Conservation (phyloP, 2,888 invertebrate genomes). For the Lottia scabra region DNA sequence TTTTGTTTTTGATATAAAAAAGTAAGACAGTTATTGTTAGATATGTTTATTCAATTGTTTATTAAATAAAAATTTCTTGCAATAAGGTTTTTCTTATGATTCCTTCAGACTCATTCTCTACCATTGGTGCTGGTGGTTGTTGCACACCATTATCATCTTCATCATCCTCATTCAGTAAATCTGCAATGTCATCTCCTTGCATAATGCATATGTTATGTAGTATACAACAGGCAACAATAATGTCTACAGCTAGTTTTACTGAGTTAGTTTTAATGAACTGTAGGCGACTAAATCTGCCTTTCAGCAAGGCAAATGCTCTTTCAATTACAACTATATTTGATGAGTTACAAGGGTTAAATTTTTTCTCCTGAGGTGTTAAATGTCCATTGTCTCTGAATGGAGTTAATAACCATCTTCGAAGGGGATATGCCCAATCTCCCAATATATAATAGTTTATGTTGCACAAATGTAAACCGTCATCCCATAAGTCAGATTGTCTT, state of each 20-base stretch:
- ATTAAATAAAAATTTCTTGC: constrained; percentile 17
- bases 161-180: constrained; percentile 17
- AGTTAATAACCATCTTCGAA: too few relatives aligned
- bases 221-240: constrained; percentile 21
- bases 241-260: constrained; percentile 16
- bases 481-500: too few relatives aligned
- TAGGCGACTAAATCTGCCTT: constrained; percentile 21
- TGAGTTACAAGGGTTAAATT: too few relatives aligned
- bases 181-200: constrained; percentile 11
- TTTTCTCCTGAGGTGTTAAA: too few relatives aligned
- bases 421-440: too few relatives aligned
- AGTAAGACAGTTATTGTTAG: too few relatives aligned
- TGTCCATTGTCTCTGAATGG: too few relatives aligned
- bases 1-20: too few relatives aligned
- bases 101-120: constrained; percentile 16
- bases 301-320: constrained; percentile 30
- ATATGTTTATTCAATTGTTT: too few relatives aligned
- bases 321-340: too few relatives aligned
- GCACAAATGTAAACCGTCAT: too few relatives aligned
- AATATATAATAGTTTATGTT: too few relatives aligned
- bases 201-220: constrained; percentile 20
- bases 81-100: constrained; percentile 13
- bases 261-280: constrained; percentile 1
- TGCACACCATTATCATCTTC: background rate
- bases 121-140: background rate